Percentiles rank a stretch among this genome's conserved stretches.
Evolutionary conservation across 1,140 invertebrate species (phyloP).

Genomic region (Asobara japonica): DNA sequence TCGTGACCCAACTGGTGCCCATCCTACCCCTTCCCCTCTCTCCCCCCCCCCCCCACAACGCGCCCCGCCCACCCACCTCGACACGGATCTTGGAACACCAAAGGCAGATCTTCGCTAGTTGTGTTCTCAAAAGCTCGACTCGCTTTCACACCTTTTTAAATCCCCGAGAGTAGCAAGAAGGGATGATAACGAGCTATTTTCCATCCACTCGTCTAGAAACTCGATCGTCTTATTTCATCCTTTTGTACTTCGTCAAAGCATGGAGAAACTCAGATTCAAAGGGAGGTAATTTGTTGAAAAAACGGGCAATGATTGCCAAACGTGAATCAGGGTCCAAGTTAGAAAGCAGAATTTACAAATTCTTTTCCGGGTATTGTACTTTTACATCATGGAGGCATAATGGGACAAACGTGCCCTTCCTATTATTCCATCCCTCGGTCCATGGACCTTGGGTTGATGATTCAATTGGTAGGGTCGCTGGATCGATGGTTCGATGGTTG

Average conservation of each 20-base stretch:
- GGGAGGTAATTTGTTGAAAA: neutral
- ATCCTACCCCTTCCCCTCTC: neutral
- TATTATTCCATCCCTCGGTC: too few species aligned
- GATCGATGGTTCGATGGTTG: too few species aligned
- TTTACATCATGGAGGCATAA: too few species aligned
- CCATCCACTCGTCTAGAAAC: neutral
- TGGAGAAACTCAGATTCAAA: neutral
- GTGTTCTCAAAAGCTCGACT: constrained; percentile 10
- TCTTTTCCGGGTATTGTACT: too few species aligned
- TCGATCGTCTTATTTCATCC: neutral
- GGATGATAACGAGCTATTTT: constrained; percentile 30
- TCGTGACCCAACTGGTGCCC: neutral
- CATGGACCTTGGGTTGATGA: too few species aligned
- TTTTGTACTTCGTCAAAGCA: neutral
- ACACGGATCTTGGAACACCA: neutral
- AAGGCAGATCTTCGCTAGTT: constrained; percentile 15
- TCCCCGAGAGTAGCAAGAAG: neutral
- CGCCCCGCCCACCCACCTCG: neutral
- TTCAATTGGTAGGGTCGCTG: too few species aligned
- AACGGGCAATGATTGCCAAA: neutral
- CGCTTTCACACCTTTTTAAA: constrained; percentile 1
- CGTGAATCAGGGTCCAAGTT: too few species aligned
- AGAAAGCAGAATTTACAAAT: too few species aligned
- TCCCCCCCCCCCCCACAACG: neutral
- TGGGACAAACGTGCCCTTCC: too few species aligned